phyloP scores from a whole-genome alignment of 1,140 invertebrate genomes.

The Bombus ignitus region DNA sequence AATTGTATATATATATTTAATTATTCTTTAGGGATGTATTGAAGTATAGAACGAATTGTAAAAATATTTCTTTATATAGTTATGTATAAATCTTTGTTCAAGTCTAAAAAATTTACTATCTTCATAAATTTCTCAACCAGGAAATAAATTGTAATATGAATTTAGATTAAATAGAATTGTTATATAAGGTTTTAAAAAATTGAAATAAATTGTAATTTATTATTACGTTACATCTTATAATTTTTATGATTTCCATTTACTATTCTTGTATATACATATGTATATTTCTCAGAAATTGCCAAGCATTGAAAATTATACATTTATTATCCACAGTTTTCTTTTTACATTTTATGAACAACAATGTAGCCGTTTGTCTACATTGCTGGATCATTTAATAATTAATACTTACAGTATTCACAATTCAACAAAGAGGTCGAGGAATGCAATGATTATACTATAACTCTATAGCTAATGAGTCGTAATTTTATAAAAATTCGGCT shows the following conservation, averaged over 20 bases:
- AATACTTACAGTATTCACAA: constrained; percentile 66
- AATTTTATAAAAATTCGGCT: constrained; percentile 59
- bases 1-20: constrained; percentile 39
- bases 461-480: constrained; percentile 43
- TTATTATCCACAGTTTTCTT: constrained; percentile 64
- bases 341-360: constrained; percentile 56
- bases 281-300: constrained; percentile 7
- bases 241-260: not conserved
- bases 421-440: constrained; percentile 52
- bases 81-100: constrained; percentile 24
- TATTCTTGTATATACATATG: not conserved
- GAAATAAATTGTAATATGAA: constrained; percentile 63
- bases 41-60: constrained; percentile 36
- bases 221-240: constrained; percentile 60
- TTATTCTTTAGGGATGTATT: constrained; percentile 1
- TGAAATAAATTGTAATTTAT: constrained; percentile 79
- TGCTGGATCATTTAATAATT: constrained; percentile 45
- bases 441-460: constrained; percentile 55
- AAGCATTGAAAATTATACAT: constrained; percentile 68
- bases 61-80: constrained; percentile 50
- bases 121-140: constrained; percentile 18
- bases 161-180: constrained; percentile 74
- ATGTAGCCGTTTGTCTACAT: constrained; percentile 47
- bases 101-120: constrained; percentile 37
- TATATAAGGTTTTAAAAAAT: constrained; percentile 75